phyloP scores from a whole-genome alignment of 30 jellyfish, hydroid and myxozoan genomes.

The Aurelia sp. region DNA sequence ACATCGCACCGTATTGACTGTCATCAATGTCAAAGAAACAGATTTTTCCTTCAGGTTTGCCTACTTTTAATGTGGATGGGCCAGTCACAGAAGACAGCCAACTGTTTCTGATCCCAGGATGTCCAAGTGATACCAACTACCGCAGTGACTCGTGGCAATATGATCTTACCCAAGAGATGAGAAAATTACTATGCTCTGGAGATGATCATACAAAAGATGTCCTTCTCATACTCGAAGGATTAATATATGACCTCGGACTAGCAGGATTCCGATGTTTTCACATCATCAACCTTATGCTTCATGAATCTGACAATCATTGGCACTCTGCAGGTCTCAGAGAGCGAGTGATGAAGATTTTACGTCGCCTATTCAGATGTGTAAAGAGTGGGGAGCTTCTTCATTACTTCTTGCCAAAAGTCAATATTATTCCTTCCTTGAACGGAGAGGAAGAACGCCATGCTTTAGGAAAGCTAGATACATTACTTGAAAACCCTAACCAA shows the following conservation, averaged over 20 bases:
- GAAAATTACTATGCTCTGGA: background rate
- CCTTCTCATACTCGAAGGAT: background rate
- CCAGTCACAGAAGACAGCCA: background rate
- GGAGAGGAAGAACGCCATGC: background rate
- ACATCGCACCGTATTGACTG: too few species aligned
- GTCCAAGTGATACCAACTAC: background rate
- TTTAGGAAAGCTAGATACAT: background rate
- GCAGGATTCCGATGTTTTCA: background rate
- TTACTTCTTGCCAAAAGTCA: background rate
- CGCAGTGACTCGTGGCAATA: background rate
- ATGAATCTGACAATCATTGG: background rate
- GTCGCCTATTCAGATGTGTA: background rate
- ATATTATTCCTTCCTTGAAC: background rate
- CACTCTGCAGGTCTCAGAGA: background rate
- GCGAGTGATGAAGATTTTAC: background rate
- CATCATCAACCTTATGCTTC: background rate
- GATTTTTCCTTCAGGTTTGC: background rate
- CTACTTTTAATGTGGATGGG: background rate
- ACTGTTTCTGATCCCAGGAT: background rate
- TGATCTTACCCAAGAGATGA: background rate
- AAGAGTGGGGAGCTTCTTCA: background rate
- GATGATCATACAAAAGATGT: background rate
- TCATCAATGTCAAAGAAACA: too few species aligned
- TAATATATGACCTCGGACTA: background rate
- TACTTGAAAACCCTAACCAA: background rate